Base-by-base conservation (phyloP, 2,888 invertebrate species). In the Eupithecia abbreviata region DNA sequence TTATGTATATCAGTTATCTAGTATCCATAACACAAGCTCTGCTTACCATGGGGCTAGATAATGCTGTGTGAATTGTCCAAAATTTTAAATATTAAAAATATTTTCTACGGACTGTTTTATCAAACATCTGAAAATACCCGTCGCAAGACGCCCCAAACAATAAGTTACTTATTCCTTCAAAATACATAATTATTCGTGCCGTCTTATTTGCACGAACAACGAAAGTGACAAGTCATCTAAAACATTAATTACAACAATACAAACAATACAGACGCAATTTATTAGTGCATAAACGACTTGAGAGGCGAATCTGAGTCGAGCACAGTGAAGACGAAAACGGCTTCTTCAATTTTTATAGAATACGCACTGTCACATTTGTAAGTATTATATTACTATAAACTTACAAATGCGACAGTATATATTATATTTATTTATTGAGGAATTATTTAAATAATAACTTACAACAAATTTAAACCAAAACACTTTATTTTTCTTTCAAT, bases 261-360 rank as follows among this genome's bases (percentile, higher is more conserved):
- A 73, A 77, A 71, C 76, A 71, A 73, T 76, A 74, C 75, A 15
- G 43, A 67, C 6, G 71, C 79, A 79, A 82, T 82, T 82, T 80
- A 81, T 82, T 79, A 80, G 80, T 81, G 77, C 78, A 79, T 79
- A 81, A 81, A 80, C 78, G 80, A 75, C 80, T 78, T 77, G 68
- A 78, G 77, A 76, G 77, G 68, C 45, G 74, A 77, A 78, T 79
- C 75, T 77, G 76, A 79, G 77, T 43, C 43, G 49, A 68, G 9
- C 77, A 71, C 51, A 74, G 77, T 68, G 58, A 62, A 68, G 30
- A 45, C 9, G 1, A n/a, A 13, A 49, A 71, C 3, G 15, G 68
- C 74, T 45, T 2, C 13, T 68, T 42, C 15, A 43, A n/a, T 43
- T 65, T 13, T 41, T 1, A 9, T 30, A 12, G 3, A 30, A 30